Evolutionary conservation across 2,888 invertebrate species (phyloP), one percentile per base, ranked within the genome.

Genomic region (Notocelia uddmanniana): DNA sequence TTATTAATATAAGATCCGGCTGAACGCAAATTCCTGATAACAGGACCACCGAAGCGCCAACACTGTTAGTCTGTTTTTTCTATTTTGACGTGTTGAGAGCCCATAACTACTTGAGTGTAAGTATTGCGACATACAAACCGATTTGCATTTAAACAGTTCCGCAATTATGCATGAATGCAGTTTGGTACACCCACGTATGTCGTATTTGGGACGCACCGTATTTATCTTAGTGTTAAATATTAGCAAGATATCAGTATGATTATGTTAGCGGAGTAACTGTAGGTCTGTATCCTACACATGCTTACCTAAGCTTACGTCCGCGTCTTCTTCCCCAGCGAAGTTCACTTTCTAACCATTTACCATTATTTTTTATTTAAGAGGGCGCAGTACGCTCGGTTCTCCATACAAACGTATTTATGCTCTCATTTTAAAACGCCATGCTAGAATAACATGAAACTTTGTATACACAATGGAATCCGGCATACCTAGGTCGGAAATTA

Each of bases 131-230:
- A 70, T n/a, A 54, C 13, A 21, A 54, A 63, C 15, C 23, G 34
- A 68, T 68, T 68, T 62, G 68, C 68, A 72, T 72, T 54, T 34
- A 54, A 66, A 71, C 45, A 62, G 55, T 68, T 55, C 62, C 50
- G 41, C 72, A 52, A 72, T 70, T 70, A 70, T 68, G 67, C 72
- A 55, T 72, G 62, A 68, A 72, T 68, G 67, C 72, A 68, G 59
- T 66, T 70, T 55, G 21, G 57, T 52, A 41, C 58, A 34, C 67
- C 60, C 62, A 72, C 72, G 23, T n/a, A 34, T 11, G 23, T 62
- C 19, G 48, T 34, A 62, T 62, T 68, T 62, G 60, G 72, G 66
- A 26, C 19, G 57, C 55, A 62, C 55, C n/a, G 55, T 62, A 37
- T 67, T 68, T 48, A 68, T 68, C 48, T 21, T 26, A 41, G 15